These are phyloP conservation scores for Pollenia angustigena DNA, from an alignment of 2,888 invertebrate genomes.

Conservation along the genomic window DNA sequence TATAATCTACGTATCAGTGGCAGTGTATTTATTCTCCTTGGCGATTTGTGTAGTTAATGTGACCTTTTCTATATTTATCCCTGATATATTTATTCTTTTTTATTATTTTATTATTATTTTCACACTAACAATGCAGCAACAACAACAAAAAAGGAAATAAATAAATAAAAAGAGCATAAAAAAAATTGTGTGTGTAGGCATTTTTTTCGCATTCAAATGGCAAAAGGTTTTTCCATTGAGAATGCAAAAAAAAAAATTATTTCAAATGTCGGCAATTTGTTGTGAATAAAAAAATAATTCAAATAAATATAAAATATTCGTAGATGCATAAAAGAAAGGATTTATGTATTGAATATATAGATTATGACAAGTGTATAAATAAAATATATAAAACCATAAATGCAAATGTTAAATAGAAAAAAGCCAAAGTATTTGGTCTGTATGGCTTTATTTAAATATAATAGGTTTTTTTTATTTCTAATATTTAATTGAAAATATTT, in stretches of 20 bases:
- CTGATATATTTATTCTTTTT: slow-evolving; percentile 25
- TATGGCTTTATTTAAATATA: slow-evolving; percentile 32
- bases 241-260: slow-evolving; percentile 17
- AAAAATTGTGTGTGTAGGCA: slow-evolving; percentile 62
- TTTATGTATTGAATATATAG: slow-evolving; percentile 54
- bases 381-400: slow-evolving; percentile 21
- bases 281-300: slow-evolving; percentile 38
- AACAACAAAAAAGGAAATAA: slow-evolving; percentile 26
- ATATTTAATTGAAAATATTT: slow-evolving; percentile 16
- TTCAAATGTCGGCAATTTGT: slow-evolving; percentile 60
- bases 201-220: slow-evolving; percentile 50
- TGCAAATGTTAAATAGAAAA: slow-evolving; percentile 25
- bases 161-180: slow-evolving; percentile 31
- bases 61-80: slow-evolving; percentile 62
- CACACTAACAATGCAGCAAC: slow-evolving; percentile 16
- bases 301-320: slow-evolving; percentile 16
- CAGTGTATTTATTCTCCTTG: slow-evolving; percentile 17
- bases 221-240: slow-evolving; percentile 51
- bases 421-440: slow-evolving; percentile 17
- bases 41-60: slow-evolving; percentile 45
- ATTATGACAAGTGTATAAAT: slow-evolving; percentile 51
- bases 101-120: slow-evolving; percentile 27
- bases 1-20: neutral
- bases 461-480: neutral
- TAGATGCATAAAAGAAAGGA: slow-evolving; percentile 41